These are phyloP conservation scores for Agapostemon virescens DNA, from an alignment of 2,888 invertebrate species.

Conservation along the genomic window DNA sequence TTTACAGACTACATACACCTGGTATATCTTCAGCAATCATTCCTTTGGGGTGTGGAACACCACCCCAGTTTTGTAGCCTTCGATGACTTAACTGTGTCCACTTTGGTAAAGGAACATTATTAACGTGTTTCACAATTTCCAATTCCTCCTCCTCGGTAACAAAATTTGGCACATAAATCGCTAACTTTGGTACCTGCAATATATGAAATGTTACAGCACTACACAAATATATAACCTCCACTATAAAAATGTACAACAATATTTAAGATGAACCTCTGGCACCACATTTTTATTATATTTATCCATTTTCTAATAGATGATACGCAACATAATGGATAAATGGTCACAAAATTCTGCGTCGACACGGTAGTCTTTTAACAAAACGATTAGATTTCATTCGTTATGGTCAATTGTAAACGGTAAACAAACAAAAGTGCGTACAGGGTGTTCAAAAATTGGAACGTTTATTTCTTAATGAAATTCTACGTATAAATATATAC, in stretches of 20 bases:
- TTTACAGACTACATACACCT: conserved; percentile 70
- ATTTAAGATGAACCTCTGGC: conserved; percentile 49
- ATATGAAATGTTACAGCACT: conserved; percentile 8
- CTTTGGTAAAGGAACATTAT: conserved; percentile 93
- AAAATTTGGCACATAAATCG: conserved; percentile 93
- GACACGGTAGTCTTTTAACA: background rate
- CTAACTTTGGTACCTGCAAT: conserved; percentile 83
- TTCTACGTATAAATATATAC: background rate
- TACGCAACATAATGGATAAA: background rate
- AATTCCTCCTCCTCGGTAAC: conserved; percentile 88
- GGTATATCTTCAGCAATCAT: conserved; percentile 96
- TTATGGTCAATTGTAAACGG: background rate
- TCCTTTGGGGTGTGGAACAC: conserved; percentile 94
- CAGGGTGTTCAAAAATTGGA: conserved; percentile 1
- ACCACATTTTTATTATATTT: conserved; percentile 42
- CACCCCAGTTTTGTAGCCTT: conserved; percentile 98
- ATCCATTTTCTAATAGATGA: conserved; percentile 38
- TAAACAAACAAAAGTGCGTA: conserved; percentile 15
- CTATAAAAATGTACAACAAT: background rate
- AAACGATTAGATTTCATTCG: background rate
- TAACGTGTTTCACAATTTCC: conserved; percentile 87
- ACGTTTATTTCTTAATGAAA: background rate
- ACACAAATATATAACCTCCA: conserved; percentile 47
- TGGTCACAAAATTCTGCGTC: background rate
- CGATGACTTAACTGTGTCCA: conserved; percentile 96